Conservation (phyloP, 2,888 invertebrate species). For the Rhodophaea formosa region DNA sequence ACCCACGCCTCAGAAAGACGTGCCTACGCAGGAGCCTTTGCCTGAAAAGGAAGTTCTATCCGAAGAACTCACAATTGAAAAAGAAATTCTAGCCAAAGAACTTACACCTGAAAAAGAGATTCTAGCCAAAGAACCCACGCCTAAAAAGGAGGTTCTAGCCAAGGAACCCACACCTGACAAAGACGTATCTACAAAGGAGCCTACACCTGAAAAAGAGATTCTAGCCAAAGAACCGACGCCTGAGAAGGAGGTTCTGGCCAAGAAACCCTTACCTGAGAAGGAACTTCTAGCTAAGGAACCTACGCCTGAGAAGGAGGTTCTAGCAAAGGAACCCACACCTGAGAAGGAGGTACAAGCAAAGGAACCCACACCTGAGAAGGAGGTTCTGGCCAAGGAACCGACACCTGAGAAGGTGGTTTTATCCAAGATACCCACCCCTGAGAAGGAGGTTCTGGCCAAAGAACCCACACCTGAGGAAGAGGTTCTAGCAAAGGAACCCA, state of each 20-base stretch:
- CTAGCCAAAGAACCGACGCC: conserved; percentile 16
- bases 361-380: conserved; percentile 13
- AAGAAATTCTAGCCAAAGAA: conserved; percentile 15
- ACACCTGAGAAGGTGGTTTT: conserved; percentile 5
- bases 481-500: neutral
- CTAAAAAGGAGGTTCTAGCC: conserved; percentile 13
- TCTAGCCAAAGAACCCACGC: conserved; percentile 14
- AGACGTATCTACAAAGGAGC: conserved; percentile 11
- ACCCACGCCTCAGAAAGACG: neutral
- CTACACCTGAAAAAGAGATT: neutral
- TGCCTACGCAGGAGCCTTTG: neutral
- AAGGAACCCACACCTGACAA: conserved; percentile 23
- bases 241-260: conserved; percentile 15
- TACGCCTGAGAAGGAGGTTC: conserved; percentile 2
- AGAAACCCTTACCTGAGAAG: conserved; percentile 19
- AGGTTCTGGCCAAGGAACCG: neutral
- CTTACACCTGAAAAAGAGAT: neutral
- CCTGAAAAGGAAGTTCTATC: conserved; percentile 14
- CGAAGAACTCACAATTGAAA: conserved; percentile 21
- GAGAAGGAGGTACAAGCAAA: conserved; percentile 12
- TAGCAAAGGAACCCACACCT: neutral
- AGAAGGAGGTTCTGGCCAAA: neutral
- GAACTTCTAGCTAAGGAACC: conserved; percentile 13
- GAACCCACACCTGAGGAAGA: conserved; percentile 4
- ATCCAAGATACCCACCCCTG: neutral